Evolutionary conservation across 2,888 invertebrate genomes (phyloP).

Genomic region (Anagyrus pseudococci): DNA sequence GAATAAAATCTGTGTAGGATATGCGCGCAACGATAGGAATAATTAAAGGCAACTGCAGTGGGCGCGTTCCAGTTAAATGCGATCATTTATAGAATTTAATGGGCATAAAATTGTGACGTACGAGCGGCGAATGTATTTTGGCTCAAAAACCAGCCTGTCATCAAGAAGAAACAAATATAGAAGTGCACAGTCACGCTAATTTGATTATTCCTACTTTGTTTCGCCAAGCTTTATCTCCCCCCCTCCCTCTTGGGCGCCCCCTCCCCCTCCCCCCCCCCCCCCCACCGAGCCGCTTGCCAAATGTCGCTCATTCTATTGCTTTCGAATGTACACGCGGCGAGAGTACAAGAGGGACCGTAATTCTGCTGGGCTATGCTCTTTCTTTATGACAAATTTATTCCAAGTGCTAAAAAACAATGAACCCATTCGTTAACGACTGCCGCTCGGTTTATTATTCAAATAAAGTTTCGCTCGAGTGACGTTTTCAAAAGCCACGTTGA

Average conservation of each 20-base stretch:
- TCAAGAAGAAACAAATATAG: slow-evolving; percentile 27
- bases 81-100: slow-evolving; percentile 25
- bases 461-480: not conserved
- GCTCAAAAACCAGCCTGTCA: slow-evolving; percentile 23
- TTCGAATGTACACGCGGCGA: slow-evolving; percentile 9
- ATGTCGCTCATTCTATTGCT: slow-evolving; percentile 28
- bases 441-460: not conserved
- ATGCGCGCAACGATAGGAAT: no score
- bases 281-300: slow-evolving; percentile 20
- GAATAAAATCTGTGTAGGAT: no score
- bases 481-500: no score
- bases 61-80: slow-evolving; percentile 2
- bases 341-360: not conserved
- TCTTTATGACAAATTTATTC: slow-evolving; percentile 20
- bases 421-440: slow-evolving; percentile 11
- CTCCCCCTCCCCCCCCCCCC: no score
- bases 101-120: slow-evolving; percentile 27
- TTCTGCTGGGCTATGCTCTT: slow-evolving; percentile 1
- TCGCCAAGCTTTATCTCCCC: slow-evolving; percentile 15
- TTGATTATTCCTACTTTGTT: slow-evolving; percentile 35
- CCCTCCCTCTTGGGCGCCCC: no score
- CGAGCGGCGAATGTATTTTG: slow-evolving; percentile 21
- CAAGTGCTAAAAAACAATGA: slow-evolving; percentile 19
- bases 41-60: no score
- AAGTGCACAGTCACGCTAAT: slow-evolving; percentile 24